Base-by-base conservation (phyloP, 2,113 vertebrate genomes). In the Tachysurus fulvidraco region DNA sequence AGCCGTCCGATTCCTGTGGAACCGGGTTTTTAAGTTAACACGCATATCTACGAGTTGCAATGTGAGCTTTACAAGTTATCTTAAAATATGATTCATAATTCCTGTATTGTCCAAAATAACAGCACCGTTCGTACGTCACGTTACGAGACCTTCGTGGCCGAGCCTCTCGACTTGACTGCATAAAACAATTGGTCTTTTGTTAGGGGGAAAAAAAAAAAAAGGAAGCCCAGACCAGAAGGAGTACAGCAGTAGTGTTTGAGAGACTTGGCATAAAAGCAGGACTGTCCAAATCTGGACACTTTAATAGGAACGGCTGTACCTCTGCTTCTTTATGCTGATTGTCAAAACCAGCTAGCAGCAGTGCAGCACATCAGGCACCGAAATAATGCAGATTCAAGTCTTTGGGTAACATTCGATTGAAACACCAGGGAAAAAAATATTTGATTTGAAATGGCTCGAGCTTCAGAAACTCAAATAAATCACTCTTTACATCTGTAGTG, bases 231-330 rank as follows among this genome's bases (percentile, higher is more conserved):
- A 85, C 69, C n/a, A 50, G n/a, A 85, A 57, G 74, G 73, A 76
- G 81, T 87, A 85, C 86, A 87, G 86, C 77, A 83, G 80, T 89
- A 89, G 87, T 90, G 86, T 88, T 85, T 84, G 25, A 80, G 69
- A 78, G 55, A 79, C 28, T 85, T 57, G 11, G 87, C 67, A 30
- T 30, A 59, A 14, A 41, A 60, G 54, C 25, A 46, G n/a, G n/a
- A 79, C 54, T 5, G 81, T 83, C 80, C 83, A 36, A 50, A 50
- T 50, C 46, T 50, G 83, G 83, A 59, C 36, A 28, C 36, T 54
- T 81, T 41, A 60, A 60, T 13, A 59, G 30, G 36, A 28, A 78
- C 44, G 50, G 11, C 23, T 25, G 71, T 50, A 50, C 44, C 21
- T 30, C 13, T 23, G 55, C 78, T 41, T 28, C 7, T 44, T 60